These are phyloP conservation scores for Heliocidaris erythrogramma DNA, from an alignment of 35 echinoderm and acorn worm species.

Conservation along the genomic window DNA sequence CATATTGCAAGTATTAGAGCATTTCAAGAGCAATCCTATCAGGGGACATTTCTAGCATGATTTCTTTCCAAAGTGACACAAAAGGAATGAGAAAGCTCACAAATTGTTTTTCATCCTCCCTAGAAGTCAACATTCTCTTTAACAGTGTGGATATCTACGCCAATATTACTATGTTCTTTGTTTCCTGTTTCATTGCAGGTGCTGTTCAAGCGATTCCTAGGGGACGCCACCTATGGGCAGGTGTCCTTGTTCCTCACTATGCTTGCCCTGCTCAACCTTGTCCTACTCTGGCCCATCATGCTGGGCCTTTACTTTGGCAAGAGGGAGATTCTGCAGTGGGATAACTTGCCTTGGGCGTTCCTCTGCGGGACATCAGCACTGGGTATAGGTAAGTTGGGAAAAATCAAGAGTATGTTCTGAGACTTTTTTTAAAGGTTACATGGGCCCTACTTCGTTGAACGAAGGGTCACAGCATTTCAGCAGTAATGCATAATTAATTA, in stretches of 20 bases:
- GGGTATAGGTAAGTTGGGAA: constrained; percentile 59
- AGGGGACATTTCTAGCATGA: too few relatives aligned
- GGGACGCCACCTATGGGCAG: constrained; percentile 84
- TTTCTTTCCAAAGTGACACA: too few relatives aligned
- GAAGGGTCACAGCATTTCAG: too few relatives aligned
- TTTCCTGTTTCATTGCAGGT: constrained; percentile 57
- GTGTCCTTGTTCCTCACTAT: constrained; percentile 88
- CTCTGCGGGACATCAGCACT: constrained; percentile 83
- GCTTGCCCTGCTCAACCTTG: constrained; percentile 70
- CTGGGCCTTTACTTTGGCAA: constrained; percentile 67
- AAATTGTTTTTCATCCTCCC: too few relatives aligned
- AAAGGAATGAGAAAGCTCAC: too few relatives aligned
- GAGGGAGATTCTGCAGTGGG: constrained; percentile 67
- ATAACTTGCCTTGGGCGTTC: constrained; percentile 79
- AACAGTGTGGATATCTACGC: too few relatives aligned
- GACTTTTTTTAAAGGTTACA: background rate
- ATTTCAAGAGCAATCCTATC: too few relatives aligned
- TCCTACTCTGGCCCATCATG: constrained; percentile 82
- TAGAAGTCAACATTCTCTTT: too few relatives aligned
- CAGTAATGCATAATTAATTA: too few relatives aligned
- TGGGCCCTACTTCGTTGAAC: too few relatives aligned
- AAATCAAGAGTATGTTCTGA: background rate
- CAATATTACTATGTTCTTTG: too few relatives aligned
- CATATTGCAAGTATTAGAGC: too few relatives aligned
- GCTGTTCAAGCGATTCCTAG: constrained; percentile 75